Evolutionary conservation across 1,140 invertebrate species (phyloP).

Genomic region (Choristoneura fumiferana): DNA sequence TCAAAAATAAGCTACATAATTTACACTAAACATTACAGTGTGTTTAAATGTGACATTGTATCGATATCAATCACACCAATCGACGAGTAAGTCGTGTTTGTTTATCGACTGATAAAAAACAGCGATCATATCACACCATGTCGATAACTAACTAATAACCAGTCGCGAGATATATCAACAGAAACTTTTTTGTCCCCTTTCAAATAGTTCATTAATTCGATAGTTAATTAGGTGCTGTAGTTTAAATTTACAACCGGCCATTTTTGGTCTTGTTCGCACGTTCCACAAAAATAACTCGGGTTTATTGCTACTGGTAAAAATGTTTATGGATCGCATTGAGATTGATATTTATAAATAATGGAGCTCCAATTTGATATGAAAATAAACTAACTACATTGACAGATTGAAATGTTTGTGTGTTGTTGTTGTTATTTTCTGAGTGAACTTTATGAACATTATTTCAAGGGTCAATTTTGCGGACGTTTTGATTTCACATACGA

Average conservation of each 20-base stretch:
- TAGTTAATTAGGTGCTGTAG: constrained; percentile 6
- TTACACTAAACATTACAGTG: too few relatives aligned
- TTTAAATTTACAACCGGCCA: background rate
- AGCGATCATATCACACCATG: background rate
- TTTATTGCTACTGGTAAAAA: background rate
- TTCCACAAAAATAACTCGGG: background rate
- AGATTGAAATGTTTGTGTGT: too few relatives aligned
- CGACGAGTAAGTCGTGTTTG: background rate
- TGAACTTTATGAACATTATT: too few relatives aligned
- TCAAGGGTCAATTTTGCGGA: too few relatives aligned
- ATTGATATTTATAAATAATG: too few relatives aligned
- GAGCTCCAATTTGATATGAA: too few relatives aligned
- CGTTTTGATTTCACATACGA: too few relatives aligned
- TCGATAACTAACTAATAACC: constrained; percentile 10
- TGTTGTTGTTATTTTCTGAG: too few relatives aligned
- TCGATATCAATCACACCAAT: background rate
- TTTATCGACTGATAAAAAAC: constrained; percentile 7
- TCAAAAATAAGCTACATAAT: too few relatives aligned
- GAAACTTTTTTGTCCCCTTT: background rate
- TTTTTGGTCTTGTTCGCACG: background rate
- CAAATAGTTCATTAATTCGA: background rate
- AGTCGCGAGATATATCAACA: constrained; percentile 1
- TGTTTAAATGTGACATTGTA: too few relatives aligned
- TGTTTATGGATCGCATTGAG: too few relatives aligned
- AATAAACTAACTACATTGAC: too few relatives aligned